These are phyloP conservation scores for Diprion similis DNA, from an alignment of 1,140 invertebrate species.

Conservation along the genomic window DNA sequence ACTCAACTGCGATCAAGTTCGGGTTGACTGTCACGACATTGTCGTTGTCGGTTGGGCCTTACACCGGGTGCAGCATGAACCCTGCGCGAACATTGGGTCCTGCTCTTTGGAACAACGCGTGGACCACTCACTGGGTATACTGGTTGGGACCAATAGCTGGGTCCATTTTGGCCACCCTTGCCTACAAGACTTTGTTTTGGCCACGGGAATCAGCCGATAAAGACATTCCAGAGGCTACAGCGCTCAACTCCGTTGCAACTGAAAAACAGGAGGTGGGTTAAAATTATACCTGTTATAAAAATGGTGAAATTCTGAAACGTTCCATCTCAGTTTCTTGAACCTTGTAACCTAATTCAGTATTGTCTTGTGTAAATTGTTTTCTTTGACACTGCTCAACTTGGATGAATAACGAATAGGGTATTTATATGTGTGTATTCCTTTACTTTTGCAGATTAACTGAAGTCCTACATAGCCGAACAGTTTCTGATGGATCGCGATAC, in stretches of 20 bases:
- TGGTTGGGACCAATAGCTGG: constrained; percentile 53
- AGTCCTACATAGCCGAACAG: too few species aligned
- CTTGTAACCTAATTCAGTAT: too few species aligned
- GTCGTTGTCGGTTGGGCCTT: constrained; percentile 69
- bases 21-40: constrained; percentile 68
- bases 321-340: too few species aligned
- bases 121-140: constrained; percentile 75
- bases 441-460: too few species aligned
- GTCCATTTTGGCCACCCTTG: constrained; percentile 31
- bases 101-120: constrained; percentile 73
- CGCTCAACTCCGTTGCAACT: constrained; percentile 45
- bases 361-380: too few species aligned
- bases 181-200: constrained; percentile 45
- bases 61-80: constrained; percentile 82
- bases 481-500: too few species aligned
- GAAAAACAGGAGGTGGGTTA: constrained; percentile 44
- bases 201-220: constrained; percentile 12
- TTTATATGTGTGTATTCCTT: too few species aligned
- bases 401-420: too few species aligned
- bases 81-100: constrained; percentile 81
- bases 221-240: constrained; percentile 37
- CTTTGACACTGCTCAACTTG: too few species aligned
- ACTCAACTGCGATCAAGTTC: constrained; percentile 68
- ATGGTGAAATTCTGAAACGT: too few species aligned
- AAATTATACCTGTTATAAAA: too few species aligned